These are phyloP conservation scores for Ptilonorhynchus violaceus DNA, from an alignment of 2,113 vertebrate species.

Conservation along the genomic window DNA sequence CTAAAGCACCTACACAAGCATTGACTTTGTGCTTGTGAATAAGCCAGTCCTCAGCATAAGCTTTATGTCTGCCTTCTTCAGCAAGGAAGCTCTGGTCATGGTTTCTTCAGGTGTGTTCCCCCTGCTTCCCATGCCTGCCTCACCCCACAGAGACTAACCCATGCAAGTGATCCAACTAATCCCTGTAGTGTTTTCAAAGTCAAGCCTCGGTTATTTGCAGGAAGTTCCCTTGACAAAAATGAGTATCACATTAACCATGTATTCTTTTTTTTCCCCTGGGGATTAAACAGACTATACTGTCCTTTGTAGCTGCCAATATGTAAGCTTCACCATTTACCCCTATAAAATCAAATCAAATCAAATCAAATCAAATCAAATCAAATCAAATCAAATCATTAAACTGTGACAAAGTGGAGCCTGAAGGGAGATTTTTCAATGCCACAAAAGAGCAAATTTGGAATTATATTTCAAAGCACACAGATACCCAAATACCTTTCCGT, in stretches of 20 bases:
- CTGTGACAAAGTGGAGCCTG: background rate
- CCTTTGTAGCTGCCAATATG: background rate
- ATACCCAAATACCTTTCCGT: accelerated
- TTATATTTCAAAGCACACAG: background rate
- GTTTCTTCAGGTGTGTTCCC: background rate
- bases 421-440: background rate
- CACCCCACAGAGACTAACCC: background rate
- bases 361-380: too few species aligned
- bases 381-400: background rate
- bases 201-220: background rate
- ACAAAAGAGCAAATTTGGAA: background rate
- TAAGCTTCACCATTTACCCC: background rate
- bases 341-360: background rate
- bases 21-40: background rate
- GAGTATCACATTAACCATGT: background rate
- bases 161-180: background rate
- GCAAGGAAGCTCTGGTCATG: background rate
- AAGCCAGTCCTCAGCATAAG: background rate
- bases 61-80: background rate
- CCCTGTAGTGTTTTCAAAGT: background rate
- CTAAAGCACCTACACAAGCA: background rate
- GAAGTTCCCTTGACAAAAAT: background rate
- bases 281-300: background rate
- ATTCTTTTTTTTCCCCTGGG: background rate
- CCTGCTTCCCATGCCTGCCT: background rate